Conservation (phyloP, 1,140 invertebrate species). For the Euura saliciscinereae region DNA sequence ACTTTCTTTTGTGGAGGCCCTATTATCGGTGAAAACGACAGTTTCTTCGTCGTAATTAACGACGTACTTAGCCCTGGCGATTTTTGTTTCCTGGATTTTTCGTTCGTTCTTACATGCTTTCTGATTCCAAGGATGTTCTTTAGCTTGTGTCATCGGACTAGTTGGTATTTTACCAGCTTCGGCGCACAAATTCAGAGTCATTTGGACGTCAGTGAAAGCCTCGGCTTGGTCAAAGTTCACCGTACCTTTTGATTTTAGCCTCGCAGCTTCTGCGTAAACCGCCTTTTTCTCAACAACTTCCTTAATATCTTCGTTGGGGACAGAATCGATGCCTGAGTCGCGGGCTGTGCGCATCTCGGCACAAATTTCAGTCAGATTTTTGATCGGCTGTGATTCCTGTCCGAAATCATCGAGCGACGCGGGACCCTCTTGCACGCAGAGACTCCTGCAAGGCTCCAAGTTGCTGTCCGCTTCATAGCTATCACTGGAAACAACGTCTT, state of each 20-base stretch:
- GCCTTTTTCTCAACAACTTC: conserved; percentile 47
- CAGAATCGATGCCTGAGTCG: conserved; percentile 53
- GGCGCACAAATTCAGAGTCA: conserved; percentile 48
- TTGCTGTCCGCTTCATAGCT: conserved; percentile 56
- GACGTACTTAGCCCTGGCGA: conserved; percentile 49
- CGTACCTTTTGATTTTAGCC: conserved; percentile 15
- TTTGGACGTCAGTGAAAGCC: conserved; percentile 51
- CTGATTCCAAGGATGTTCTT: conserved; percentile 40
- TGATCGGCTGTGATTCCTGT: conserved; percentile 43
- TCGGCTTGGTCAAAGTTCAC: conserved; percentile 49
- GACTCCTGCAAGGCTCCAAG: conserved; percentile 50
- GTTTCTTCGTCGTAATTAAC: conserved; percentile 52
- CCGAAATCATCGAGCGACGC: conserved; percentile 52
- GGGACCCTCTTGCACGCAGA: conserved; percentile 62
- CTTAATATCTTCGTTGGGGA: conserved; percentile 49
- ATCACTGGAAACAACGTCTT: conserved; percentile 42
- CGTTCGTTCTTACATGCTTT: conserved; percentile 7
- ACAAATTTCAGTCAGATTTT: conserved; percentile 54
- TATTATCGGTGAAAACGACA: conserved; percentile 50
- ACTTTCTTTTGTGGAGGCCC: background rate
- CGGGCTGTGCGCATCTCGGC: conserved; percentile 54
- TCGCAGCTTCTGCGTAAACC: conserved; percentile 46
- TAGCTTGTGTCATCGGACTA: conserved; percentile 51
- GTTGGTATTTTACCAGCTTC: conserved; percentile 54
- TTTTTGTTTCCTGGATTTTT: conserved; percentile 26